phyloP scores from a whole-genome alignment of 2,797 vertebrate genomes.

The Melanogrammus aeglefinus region DNA sequence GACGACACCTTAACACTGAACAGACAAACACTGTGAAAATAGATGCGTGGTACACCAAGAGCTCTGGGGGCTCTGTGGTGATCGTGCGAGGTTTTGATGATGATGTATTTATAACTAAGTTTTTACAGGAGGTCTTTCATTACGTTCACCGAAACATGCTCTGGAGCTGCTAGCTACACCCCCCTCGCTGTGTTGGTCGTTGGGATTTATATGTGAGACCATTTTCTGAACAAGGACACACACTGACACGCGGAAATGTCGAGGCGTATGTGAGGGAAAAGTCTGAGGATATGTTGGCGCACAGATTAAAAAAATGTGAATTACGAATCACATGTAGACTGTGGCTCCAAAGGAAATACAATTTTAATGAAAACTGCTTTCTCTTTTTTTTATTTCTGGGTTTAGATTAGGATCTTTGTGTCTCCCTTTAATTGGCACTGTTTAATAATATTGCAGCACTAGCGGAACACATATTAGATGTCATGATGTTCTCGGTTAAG shows the following conservation, averaged over 20 bases:
- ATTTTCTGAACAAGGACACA: background rate
- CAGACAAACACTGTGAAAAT: background rate
- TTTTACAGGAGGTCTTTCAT: background rate
- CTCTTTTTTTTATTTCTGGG: background rate
- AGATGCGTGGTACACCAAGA: background rate
- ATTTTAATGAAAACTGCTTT: background rate
- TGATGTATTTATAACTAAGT: background rate
- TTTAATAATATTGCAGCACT: background rate
- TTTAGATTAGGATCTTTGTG: background rate
- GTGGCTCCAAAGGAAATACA: constrained; percentile 46
- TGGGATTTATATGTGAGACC: background rate
- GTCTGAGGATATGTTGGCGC: constrained; percentile 51
- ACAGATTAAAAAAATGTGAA: constrained; percentile 50
- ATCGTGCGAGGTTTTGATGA: background rate
- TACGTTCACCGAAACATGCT: background rate
- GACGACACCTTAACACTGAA: background rate
- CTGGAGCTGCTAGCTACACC: too few relatives aligned
- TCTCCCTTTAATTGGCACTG: background rate
- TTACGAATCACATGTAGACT: constrained; percentile 61
- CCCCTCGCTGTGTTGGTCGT: too few relatives aligned
- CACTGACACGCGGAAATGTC: constrained; percentile 27
- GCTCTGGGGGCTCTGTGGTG: background rate
- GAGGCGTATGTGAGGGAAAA: constrained; percentile 37
- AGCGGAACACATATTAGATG: background rate
- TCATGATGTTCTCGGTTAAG: background rate